Evolutionary conservation across 2,113 vertebrate genomes (phyloP).

Genomic region (Sphyrna mokarran): DNA sequence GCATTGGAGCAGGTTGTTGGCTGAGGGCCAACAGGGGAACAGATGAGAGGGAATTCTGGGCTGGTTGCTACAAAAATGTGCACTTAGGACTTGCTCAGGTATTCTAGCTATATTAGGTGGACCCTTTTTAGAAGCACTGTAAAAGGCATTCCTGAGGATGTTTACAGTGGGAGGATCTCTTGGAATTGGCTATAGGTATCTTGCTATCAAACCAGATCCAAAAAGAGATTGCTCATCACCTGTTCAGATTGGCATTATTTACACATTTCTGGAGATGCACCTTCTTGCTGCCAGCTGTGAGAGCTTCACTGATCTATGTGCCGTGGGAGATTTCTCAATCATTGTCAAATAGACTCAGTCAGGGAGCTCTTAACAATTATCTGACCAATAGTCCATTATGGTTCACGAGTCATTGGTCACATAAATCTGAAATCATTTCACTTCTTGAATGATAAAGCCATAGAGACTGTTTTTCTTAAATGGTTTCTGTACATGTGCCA

Average conservation of each 20-base stretch:
- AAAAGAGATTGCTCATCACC: background rate
- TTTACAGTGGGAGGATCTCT: background rate
- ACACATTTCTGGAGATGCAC: background rate
- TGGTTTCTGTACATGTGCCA: conserved; percentile 29
- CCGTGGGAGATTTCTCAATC: background rate
- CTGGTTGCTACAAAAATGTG: background rate
- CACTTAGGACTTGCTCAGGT: background rate
- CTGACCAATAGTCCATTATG: conserved; percentile 16
- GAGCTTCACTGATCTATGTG: background rate
- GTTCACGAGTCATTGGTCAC: conserved; percentile 22
- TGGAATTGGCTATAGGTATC: background rate
- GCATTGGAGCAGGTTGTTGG: background rate
- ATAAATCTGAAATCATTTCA: conserved; percentile 19
- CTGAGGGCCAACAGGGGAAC: background rate
- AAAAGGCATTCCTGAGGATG: background rate
- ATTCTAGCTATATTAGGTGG: background rate
- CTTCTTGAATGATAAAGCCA: conserved; percentile 9
- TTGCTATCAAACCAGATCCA: background rate
- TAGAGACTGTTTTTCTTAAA: conserved; percentile 25
- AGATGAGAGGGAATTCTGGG: background rate
- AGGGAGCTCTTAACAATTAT: background rate
- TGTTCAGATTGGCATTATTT: background rate
- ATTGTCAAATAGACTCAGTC: background rate
- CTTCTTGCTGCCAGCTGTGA: background rate
- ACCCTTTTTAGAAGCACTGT: background rate